Evolutionary conservation across 2,113 vertebrate species (phyloP).

Genomic region (Lepus europaeus): DNA sequence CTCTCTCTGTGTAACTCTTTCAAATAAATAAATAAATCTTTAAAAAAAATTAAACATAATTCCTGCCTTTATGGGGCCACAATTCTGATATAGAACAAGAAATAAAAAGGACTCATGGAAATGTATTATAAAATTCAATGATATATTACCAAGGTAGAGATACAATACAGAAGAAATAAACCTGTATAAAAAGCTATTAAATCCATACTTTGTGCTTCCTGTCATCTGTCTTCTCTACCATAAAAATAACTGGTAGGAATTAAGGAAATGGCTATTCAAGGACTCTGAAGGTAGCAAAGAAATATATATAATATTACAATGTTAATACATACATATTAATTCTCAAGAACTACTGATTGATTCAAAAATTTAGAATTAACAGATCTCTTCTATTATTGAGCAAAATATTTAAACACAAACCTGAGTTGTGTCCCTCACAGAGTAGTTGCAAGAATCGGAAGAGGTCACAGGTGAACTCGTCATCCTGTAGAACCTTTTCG

Average conservation of each 20-base stretch:
- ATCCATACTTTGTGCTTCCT: background rate
- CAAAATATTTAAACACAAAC: conserved; percentile 85
- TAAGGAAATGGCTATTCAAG: background rate
- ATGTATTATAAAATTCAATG: background rate
- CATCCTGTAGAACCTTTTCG: conserved; percentile 98
- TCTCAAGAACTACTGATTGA: background rate
- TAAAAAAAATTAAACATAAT: too few relatives aligned
- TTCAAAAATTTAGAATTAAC: too few relatives aligned
- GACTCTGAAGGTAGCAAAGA: background rate
- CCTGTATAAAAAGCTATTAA: too few relatives aligned
- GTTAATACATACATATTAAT: rapidly evolving
- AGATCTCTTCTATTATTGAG: too few relatives aligned
- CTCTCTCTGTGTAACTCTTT: too few relatives aligned
- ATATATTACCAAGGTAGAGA: background rate
- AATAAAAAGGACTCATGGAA: background rate
- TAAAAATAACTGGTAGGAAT: background rate
- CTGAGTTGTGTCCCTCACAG: conserved; percentile 97
- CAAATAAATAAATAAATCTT: too few relatives aligned
- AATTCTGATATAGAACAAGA: background rate
- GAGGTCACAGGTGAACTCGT: conserved; percentile 98
- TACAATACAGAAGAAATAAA: background rate
- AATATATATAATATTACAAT: rapidly evolving
- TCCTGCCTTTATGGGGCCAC: background rate
- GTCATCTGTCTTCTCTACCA: background rate
- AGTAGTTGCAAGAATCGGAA: conserved; percentile 98